Evolutionary conservation across 64 coral and sea anemone species (phyloP).

Genomic region (Platygyra sinensis): DNA sequence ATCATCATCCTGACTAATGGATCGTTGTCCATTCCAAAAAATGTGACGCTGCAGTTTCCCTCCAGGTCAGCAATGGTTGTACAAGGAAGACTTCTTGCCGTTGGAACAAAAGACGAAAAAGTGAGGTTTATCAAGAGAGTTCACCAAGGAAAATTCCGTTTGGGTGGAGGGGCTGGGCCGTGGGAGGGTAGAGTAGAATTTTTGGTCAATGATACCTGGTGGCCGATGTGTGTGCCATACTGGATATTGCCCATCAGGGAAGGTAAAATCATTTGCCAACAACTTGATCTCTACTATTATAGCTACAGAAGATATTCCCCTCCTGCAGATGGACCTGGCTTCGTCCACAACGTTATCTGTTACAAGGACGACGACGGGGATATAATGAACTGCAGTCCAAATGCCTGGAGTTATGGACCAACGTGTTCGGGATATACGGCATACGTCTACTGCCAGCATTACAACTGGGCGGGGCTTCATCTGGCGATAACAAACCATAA

Average conservation of each 20-base stretch:
- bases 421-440: conserved; percentile 30
- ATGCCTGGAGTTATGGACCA: conserved; percentile 38
- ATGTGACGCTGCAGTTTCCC: conserved; percentile 75
- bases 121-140: conserved; percentile 42
- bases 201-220: conserved; percentile 54
- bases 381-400: conserved; percentile 58
- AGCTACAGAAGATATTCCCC: neutral
- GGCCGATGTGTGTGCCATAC: conserved; percentile 39
- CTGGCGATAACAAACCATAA: conserved; percentile 42
- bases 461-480: conserved; percentile 75
- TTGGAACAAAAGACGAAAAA: conserved; percentile 44
- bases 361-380: conserved; percentile 21
- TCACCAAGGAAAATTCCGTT: conserved; percentile 37
- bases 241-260: neutral
- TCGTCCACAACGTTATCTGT: conserved; percentile 61
- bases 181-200: conserved; percentile 81
- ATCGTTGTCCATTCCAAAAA: conserved; percentile 49
- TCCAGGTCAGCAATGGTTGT: conserved; percentile 58
- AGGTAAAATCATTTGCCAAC: conserved; percentile 59
- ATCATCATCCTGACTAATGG: conserved; percentile 60
- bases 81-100: conserved; percentile 55
- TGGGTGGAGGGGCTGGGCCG: conserved; percentile 56
- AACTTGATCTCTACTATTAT: conserved; percentile 41
- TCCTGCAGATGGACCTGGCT: conserved; percentile 27
- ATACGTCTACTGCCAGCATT: conserved; percentile 23